phyloP scores from a whole-genome alignment of 1,140 invertebrate genomes.

The Augochlora pura region DNA sequence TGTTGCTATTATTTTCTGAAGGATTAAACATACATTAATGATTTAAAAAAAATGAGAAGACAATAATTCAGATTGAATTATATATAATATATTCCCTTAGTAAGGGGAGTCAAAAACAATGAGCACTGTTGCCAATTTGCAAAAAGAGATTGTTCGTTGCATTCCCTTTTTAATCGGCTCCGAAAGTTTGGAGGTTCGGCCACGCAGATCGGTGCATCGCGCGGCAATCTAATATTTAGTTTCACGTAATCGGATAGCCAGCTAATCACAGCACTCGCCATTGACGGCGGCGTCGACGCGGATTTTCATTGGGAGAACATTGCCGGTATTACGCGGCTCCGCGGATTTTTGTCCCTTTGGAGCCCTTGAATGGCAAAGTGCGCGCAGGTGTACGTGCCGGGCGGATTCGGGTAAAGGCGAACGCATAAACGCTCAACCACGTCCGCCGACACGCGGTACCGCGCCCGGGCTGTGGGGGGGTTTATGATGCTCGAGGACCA shows the following conservation, averaged over 20 bases:
- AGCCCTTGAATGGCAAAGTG: constrained; percentile 9
- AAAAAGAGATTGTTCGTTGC: too few species aligned
- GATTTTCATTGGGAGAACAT: constrained; percentile 29
- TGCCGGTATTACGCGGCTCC: constrained; percentile 1
- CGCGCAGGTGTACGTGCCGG: neutral
- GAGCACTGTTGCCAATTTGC: too few species aligned
- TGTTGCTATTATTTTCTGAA: too few species aligned
- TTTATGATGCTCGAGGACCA: constrained; percentile 12
- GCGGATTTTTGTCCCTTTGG: neutral
- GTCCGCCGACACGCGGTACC: neutral
- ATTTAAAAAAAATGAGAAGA: too few species aligned
- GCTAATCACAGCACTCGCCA: constrained; percentile 8
- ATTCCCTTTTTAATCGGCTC: too few species aligned
- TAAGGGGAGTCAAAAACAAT: too few species aligned
- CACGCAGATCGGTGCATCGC: too few species aligned
- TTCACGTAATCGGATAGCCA: neutral
- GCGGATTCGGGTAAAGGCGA: constrained; percentile 4
- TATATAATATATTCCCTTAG: too few species aligned
- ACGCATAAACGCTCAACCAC: neutral
- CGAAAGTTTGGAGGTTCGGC: too few species aligned
- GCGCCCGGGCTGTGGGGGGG: neutral
- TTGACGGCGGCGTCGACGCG: neutral
- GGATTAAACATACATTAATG: too few species aligned
- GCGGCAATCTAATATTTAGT: neutral
- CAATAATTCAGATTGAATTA: too few species aligned